Evolutionary conservation across 2,888 invertebrate genomes (phyloP).

Genomic region (Caenorhabditis auriculariae): DNA sequence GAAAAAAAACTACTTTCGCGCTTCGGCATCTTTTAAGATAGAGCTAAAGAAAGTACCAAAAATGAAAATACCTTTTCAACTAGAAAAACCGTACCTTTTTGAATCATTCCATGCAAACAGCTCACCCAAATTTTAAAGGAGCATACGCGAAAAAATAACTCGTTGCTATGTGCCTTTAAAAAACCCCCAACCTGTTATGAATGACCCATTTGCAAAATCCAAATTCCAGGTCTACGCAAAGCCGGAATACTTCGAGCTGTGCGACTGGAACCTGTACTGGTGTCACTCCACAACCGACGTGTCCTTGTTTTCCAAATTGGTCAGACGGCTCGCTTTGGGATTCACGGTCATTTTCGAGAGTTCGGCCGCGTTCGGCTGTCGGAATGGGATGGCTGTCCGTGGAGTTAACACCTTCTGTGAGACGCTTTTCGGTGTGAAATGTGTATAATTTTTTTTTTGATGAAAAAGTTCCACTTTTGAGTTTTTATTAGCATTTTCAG

Average conservation of each 20-base stretch:
- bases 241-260: slow-evolving; percentile 39
- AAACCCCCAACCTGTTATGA: too few species aligned
- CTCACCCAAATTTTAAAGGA: too few species aligned
- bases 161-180: too few species aligned
- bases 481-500: neutral
- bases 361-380: slow-evolving; percentile 31
- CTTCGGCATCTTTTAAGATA: too few species aligned
- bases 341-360: slow-evolving; percentile 29
- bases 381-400: slow-evolving; percentile 28
- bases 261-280: slow-evolving; percentile 49
- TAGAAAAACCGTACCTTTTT: neutral
- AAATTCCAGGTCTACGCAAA: slow-evolving; percentile 35
- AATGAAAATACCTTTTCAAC: neutral
- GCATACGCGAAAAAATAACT: too few species aligned
- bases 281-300: slow-evolving; percentile 28
- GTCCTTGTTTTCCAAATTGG: slow-evolving; percentile 19
- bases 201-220: too few species aligned
- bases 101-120: too few species aligned
- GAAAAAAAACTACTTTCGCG: too few species aligned
- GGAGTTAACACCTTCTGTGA: slow-evolving; percentile 36
- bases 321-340: slow-evolving; percentile 24
- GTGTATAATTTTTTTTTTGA: slow-evolving; percentile 33
- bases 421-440: slow-evolving; percentile 33
- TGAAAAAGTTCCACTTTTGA: neutral
- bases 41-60: too few species aligned